Evolutionary conservation across 2,888 invertebrate species (phyloP), one percentile per base, ranked within the genome.

Genomic region (Aphodius sticticus): DNA sequence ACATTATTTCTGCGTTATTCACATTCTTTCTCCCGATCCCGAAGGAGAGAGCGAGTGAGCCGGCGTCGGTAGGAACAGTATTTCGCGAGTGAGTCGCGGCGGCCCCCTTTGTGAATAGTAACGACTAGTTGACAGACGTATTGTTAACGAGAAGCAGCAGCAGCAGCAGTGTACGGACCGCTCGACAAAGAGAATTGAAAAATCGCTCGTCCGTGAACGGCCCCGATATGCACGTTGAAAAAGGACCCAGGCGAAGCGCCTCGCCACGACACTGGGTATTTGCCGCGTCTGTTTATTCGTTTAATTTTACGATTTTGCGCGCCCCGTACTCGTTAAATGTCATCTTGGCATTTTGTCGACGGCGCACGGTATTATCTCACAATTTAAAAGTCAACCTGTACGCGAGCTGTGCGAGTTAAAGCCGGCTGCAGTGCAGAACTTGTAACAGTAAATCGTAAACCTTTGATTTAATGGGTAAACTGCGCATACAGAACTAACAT

Each of bases 171-270:
- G 53, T 53, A 53, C 53, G 53, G 53, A 53, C 75, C 70, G 69
- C 79, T 76, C 78, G 77, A 83, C 81, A 83, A 83, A 83, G 83
- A 81, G 82, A 83, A 83, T 81, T 82, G 78, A 82, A 78, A 81
- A 83, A 81, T 83, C 81, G 80, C 76, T 82, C 82, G 83, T 72
- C 81, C 78, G 83, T 83, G 79, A 83, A 81, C 78, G 76, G 78
- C 37, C 78, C 80, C 79, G 80, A 76, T 77, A 78, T 77, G 76
- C 72, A 77, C 69, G 26, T 70, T 14, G 77, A 69, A 75, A 78
- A 79, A 72, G 72, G 37, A 71, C 16, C 37, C 36, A 76, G 70
- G 16, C 16, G n/a, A 70, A 2, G 26, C 26, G 26, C 26, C 53
- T 53, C 53, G 53, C 53, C 53, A 53, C 53, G 53, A 53, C 53